Base-by-base conservation (phyloP, 2,797 vertebrate genomes). In the Lacerta bilineata region DNA sequence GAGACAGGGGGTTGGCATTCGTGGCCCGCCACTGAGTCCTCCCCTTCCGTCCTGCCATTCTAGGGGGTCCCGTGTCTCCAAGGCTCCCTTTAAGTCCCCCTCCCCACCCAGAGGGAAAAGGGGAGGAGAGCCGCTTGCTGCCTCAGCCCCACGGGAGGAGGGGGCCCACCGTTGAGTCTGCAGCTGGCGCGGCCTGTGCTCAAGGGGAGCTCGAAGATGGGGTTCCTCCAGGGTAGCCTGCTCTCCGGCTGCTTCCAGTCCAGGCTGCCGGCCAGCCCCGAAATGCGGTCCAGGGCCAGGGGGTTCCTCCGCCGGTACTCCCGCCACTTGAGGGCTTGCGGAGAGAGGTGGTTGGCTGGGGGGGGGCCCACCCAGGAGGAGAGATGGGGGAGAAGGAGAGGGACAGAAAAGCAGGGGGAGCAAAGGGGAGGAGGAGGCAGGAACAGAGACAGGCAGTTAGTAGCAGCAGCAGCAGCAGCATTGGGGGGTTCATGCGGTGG, bases 291-390 rank as follows among this genome's bases (percentile, higher is more conserved):
- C 94, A 98, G 93, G 68, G 98, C 98, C 90, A 99, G 96, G 18
- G 98, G 99, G 96, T 99, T 99, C 94, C 97, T 97, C 50, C 98
- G 97, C 71, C 98, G 98, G 94, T 99, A 99, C 93, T 99, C 99
- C 87, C 98, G 97, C 99, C 99, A 99, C 96, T 99, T 99, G 92
- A 99, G 97, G 0, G 98, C 98, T 98, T 99, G 98, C 2, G 98
- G 98, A 77, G 99, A 99, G 84, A 99, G 98, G 95, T 99, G 98
- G 94, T 99, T 98, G 10, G 97, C 99, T 55, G 50, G 68, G 72
- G 0, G 7, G 86, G 83, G n/a, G n/a, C n/a, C 39, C 87, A 27
- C 78, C 83, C 0, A 3, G 8, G 5, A 9, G 15, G 8, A 83
- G 91, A 83, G 74, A 69, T 11, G 59, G 33, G 88, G 75, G 75